Base-by-base conservation (phyloP, 2,113 vertebrate species). In the Trematocara nigrifrons region DNA sequence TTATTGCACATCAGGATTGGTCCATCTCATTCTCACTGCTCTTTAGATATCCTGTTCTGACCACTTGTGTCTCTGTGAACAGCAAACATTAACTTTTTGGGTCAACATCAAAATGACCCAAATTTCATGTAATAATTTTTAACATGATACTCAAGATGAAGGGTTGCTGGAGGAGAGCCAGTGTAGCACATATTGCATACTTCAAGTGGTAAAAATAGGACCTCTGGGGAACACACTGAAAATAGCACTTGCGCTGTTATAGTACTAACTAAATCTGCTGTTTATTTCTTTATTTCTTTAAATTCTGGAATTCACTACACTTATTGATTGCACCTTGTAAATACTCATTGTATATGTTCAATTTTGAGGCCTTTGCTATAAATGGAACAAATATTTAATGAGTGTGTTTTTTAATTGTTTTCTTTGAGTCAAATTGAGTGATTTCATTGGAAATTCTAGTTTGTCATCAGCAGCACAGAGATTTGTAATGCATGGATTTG, bases 401-500 rank as follows among this genome's bases (percentile, higher is more conserved):
- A 22, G 33, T 40, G 11, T 6, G 3, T 71, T 71, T 78, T 71
- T 78, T 47, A 22, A 54, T 71, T 45, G 12, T 69, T 52, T 87
- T 18, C 12, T 81, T 87, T 6, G 4, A 66, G 66, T 57, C 57
- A 61, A 61, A 56, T 52, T 40, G 49, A 86, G 74, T 6, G n/a
- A 22, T 85, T 90, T 80, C 26, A 22, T 12, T 47, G 29, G 13
- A 56, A 82, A 79, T 59, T 20, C 52, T 45, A 77, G 22, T 57
- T 83, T 15, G 12, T 84, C 80, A 33, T 85, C 64, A 49, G 47
- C 22, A 26, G 59, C 53, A 3, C 47, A 69, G 33, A 81, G 53
- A 89, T 81, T 84, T 80, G 81, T 51, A 83, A 80, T 45, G 69
- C 57, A 1, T 26, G 33, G 64, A 76, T 84, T 91, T 49, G 49